Percentiles rank a stretch among this genome's conserved stretches.
Conservation (phyloP, 2,888 invertebrate species). For the Pristionchus maxplancki region DNA sequence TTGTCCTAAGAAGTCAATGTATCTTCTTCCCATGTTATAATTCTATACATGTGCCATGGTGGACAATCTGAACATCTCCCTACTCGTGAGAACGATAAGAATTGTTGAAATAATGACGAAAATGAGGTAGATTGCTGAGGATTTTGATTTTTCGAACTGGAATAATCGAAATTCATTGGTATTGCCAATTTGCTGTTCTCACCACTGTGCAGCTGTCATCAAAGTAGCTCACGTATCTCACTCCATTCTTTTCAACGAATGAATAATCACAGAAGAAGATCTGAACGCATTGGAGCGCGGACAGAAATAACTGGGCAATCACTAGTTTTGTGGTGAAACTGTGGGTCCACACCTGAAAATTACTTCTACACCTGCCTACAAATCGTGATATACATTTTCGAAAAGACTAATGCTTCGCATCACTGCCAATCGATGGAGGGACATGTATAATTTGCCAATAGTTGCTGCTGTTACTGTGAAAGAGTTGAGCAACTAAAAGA, state of each 20-base stretch:
- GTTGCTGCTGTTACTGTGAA: not conserved
- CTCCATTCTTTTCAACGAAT: not conserved
- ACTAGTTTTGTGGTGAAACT: not conserved
- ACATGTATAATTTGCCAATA: not conserved
- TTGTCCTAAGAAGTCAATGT: not conserved
- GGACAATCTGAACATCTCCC: not conserved
- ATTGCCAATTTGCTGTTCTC: not conserved
- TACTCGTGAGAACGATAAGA: not conserved
- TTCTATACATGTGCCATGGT: not conserved
- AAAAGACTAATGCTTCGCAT: not conserved
- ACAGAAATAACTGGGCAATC: not conserved
- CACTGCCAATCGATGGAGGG: not conserved
- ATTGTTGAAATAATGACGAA: not conserved
- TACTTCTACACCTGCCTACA: not conserved
- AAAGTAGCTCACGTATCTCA: not conserved
- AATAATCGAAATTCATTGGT: not conserved
- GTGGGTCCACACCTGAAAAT: not conserved
- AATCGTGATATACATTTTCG: not conserved
- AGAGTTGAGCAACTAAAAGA: not conserved
- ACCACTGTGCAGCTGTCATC: not conserved
- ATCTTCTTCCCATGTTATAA: not conserved
- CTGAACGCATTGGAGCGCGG: not conserved
- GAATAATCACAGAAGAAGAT: slow-evolving; percentile 6
- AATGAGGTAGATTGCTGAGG: not conserved
- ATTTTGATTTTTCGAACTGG: not conserved